Evolutionary conservation across 2,797 vertebrate genomes (phyloP).

Genomic region (Bradypus variegatus): DNA sequence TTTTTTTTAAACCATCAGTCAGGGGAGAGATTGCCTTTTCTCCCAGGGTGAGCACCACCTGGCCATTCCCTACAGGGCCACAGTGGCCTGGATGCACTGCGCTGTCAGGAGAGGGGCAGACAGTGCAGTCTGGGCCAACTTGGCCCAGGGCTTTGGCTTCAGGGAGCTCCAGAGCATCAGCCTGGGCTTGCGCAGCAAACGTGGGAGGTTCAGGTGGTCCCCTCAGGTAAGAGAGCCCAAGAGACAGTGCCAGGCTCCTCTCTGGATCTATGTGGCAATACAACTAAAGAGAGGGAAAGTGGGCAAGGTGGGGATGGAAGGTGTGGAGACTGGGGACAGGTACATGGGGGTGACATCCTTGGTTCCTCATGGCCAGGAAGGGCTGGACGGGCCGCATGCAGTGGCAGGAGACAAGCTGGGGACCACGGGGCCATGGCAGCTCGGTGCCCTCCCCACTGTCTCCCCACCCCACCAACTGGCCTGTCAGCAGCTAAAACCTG

Average conservation of each 20-base stretch:
- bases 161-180: background rate
- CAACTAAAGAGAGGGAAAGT: background rate
- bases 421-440: background rate
- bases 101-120: constrained; percentile 9
- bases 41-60: background rate
- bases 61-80: background rate
- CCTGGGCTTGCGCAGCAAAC: background rate
- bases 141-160: constrained; percentile 43
- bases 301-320: background rate
- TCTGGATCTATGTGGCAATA: constrained; percentile 12
- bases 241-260: background rate
- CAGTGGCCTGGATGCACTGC: background rate
- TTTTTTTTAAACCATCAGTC: constrained; percentile 16
- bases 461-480: background rate
- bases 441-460: background rate
- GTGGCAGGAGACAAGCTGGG: background rate
- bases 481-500: background rate
- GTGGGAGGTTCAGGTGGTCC: background rate
- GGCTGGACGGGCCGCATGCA: constrained; percentile 6
- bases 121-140: background rate
- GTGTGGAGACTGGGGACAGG: background rate
- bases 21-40: constrained; percentile 26
- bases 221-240: background rate
- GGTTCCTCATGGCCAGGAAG: background rate
- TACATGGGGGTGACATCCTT: background rate